Base-by-base conservation (phyloP, 2,888 invertebrate genomes). In the Callyntrura sp. region DNA sequence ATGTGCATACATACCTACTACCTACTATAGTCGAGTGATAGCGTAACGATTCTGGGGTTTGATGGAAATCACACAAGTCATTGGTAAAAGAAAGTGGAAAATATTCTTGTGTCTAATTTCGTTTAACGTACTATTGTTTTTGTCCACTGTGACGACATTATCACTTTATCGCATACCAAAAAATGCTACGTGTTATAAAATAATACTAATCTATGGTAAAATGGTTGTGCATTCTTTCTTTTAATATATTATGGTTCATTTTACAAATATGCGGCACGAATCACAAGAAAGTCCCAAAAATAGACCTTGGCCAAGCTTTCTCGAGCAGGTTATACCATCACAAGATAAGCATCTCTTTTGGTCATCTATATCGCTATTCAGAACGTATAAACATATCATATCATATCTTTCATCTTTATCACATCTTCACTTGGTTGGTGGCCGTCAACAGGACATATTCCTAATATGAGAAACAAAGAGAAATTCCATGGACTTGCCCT, bases 401-500 rank as follows among this genome's bases (percentile, higher is more conserved):
- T 60, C 73, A 68, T 79, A 76, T 70, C 70, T 68, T 57, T 68
- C 55, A 51, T 68, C 68, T 28, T 17, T 17, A 82, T 88, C 88
- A 73, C 73, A 88, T 88, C 88, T 78, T 78, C 73, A 88, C 88
- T 83, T 88, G 76, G 88, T 88, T 83, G 88, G 88, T 88, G 88
- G 88, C 84, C 88, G 55, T 88, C 88, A 88, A 70, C 88, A 84
- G 84, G 65, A 68, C 55, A 83, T 43, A 35, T 35, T 4, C 6
- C 2, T 6, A 35, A 35, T 35, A 85, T 48, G 60, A 82, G 73
- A 68, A 78, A 78, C 82, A 57, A 84, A 73, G 57, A 35, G 35
- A 35, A 83, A 83, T 51, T 78, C 55, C 55, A n/a, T n/a, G 45
- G 25, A 55, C 55, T 55, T 76, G 28, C 55, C 55, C 55, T 78